Percentiles rank a stretch among this genome's conserved stretches.
phyloP scores from a whole-genome alignment of 1,140 invertebrate genomes.

The Thalassaphorura encarpata region DNA sequence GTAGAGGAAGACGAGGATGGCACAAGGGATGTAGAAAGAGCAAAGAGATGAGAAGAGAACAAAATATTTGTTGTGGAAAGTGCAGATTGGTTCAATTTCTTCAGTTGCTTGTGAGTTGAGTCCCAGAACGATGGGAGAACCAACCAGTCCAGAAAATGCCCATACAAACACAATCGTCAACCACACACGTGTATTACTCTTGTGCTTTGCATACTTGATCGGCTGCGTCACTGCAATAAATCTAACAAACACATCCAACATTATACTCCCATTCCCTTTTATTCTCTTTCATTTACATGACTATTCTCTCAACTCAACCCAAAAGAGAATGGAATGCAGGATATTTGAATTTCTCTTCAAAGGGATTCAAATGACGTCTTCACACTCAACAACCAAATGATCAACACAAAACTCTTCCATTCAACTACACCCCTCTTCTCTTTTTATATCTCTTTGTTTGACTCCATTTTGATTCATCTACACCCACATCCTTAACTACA shows the following conservation, averaged over 20 bases:
- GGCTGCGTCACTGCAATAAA: conserved; percentile 98
- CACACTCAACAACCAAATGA: too few species aligned
- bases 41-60: conserved; percentile 95
- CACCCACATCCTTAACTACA: too few species aligned
- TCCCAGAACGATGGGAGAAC: conserved; percentile 92
- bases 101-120: conserved; percentile 75
- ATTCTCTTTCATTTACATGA: too few species aligned
- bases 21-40: conserved; percentile 98
- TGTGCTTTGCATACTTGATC: conserved; percentile 98
- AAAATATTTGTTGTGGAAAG: conserved; percentile 97
- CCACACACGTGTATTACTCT: conserved; percentile 89
- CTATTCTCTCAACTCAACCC: too few species aligned
- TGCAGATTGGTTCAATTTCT: conserved; percentile 60
- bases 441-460: too few species aligned
- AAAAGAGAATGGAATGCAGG: too few species aligned
- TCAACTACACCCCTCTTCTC: too few species aligned
- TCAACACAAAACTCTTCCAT: too few species aligned
- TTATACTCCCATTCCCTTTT: too few species aligned
- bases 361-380: too few species aligned
- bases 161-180: conserved; percentile 93
- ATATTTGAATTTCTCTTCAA: too few species aligned
- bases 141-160: conserved; percentile 90
- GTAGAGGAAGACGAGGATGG: conserved; percentile 98
- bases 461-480: too few species aligned
- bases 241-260: conserved; percentile 57